Evolutionary conservation across 92 coral and sea anemone species (phyloP), one percentile per base, ranked within the genome.

Genomic region (Siderastrea radians): DNA sequence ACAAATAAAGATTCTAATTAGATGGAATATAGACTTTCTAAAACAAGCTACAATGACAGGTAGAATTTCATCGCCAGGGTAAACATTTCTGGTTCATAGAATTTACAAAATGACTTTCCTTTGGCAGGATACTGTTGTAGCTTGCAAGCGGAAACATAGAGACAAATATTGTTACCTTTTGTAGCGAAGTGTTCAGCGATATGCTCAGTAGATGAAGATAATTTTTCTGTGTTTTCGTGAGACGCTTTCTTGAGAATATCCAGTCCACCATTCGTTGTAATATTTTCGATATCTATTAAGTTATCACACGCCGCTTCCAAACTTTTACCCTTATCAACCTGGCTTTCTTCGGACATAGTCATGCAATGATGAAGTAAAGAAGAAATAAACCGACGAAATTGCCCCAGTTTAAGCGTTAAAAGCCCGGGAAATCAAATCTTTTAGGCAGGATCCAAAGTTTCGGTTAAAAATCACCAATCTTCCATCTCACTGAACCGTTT

Each of bases 91-190:
- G 55, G 55, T 54, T 48, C 55, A 64, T 17, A 79, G 53, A 79
- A 79, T 65, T 49, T 14, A n/a, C 84, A 44, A 70, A 65, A 65
- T 14, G 61, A 8, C 44, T 68, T 81, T 69, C 38, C 58, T 45
- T 47, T 15, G 43, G 58, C 48, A 45, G 50, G 54, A 49, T 79
- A 63, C 49, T 26, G 38, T 3, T 7, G 11, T 26, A 52, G 59
- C 62, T 17, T 53, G 55, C 55, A 44, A 57, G 51, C 85, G 85
- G 85, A 80, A 68, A 80, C 68, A 54, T 43, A 51, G 3, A 55
- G 77, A 81, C 70, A 69, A 81, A 46, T 7, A 50, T 44, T 54
- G 86, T 81, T 81, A 81, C 86, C 86, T 81, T 81, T 70, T 55
- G 68, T 51, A 69, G 68, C 2, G 65, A 6, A 17, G 44, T 69